Base-by-base conservation (phyloP, 30 jellyfish, hydroid and myxozoan species). In the Pseudorhiza aurosa region DNA sequence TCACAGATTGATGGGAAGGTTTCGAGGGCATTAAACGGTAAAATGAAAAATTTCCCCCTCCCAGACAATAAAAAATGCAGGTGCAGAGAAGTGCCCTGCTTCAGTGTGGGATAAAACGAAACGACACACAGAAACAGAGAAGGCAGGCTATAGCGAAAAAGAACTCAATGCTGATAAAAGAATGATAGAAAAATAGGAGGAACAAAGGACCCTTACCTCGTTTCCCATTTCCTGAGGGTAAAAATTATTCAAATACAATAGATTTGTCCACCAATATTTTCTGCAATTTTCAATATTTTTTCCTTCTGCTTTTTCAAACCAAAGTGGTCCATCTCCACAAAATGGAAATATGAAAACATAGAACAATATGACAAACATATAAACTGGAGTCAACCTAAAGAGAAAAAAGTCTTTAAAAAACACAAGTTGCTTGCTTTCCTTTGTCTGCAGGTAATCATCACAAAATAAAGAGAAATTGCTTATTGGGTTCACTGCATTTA, bases 221-320 rank as follows among this genome's bases (percentile, higher is more conserved):
- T 35, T 14, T 15, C 67, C 69, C 76, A 83, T 36, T 5, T 33
- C 25, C 7, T n/a, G 67, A 0, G 91, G 91, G 35, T 70, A 68
- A 45, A 87, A 87, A 45, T 87, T 87, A 58, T 87, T 87, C 82
- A 87, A 56, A 59, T 87, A 87, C 56, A 87, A 77, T 15, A 87
- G 40, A 60, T 87, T 87, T 19, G 96, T 77, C 96, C 96, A 87
- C 96, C 96, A 87, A 42, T 77, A 65, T 27, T 77, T 49, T 65
- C 35, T 76, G 68, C 96, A 87, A 25, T 27, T 18, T 9, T 77
- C 39, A 14, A 87, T 43, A 0, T 29, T 81, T 10, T 29, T 15
- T 12, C 90, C 85, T 64, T 85, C 32, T 8, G 90, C 28, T 33
- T 69, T 55, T 58, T 44, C 47, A 49, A 49, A 77, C 96, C 96